Evolutionary conservation across 2,113 vertebrate species (phyloP), one percentile per base, ranked within the genome.

Genomic region (Aphyosemion australe): DNA sequence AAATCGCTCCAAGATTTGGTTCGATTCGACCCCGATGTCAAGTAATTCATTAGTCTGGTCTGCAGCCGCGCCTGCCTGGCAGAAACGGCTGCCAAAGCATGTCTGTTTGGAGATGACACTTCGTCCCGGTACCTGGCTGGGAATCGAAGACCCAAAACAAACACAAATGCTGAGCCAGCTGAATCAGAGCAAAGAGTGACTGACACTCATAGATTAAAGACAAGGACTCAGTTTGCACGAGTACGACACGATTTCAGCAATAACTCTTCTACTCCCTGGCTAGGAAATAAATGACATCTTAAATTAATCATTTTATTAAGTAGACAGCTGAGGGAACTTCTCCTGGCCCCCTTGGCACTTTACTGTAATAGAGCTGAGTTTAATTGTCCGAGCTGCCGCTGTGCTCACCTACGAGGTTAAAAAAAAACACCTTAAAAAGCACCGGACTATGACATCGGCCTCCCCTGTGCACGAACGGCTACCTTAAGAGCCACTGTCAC

Each of bases 81-180:
- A 63, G 45, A 12, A 74, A 60, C 11, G 39, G 42, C 72, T 74
- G 72, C 69, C 77, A 76, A 62, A 76, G 45, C 15, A n/a, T 41
- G 46, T 74, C 66, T 83, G 74, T 76, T 69, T 72, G 19, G 41
- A 59, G 57, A 81, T 82, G 85, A 82, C 78, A 83, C 82, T 79
- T 76, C 84, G 74, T 72, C 65, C 77, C 39, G 51, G 55, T 82
- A 84, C 74, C 83, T 89, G 83, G 69, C 21, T 54, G 55, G 69
- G 56, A 75, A 66, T 67, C 26, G 71, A 65, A 82, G 53, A 79
- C 79, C 81, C 76, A 81, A 86, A 90, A 89, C 86, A 88, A 88
- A 87, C 76, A 85, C 48, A 59, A 83, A 52, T 42, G 85, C 87
- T 82, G 78, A 87, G 79, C 77, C 66, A 76, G 73, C 66, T 67